Evolutionary conservation across 92 coral and sea anemone species (phyloP).

Genomic region (Zoanthus sociatus): DNA sequence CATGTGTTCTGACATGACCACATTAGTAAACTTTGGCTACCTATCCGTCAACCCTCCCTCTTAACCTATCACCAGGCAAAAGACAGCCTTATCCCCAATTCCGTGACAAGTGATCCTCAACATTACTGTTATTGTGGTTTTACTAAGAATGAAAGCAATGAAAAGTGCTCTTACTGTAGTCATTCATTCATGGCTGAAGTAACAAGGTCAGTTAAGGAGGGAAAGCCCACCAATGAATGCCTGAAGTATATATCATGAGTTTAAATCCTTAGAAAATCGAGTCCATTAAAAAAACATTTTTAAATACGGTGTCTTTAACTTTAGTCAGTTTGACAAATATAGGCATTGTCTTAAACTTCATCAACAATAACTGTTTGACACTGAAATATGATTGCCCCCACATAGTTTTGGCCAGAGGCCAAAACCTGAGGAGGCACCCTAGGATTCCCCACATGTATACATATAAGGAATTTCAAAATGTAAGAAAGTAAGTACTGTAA

Average conservation of each 20-base stretch:
- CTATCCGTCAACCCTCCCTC: slow-evolving; percentile 58
- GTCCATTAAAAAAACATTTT: no score
- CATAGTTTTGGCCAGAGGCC: no score
- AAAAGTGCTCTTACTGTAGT: slow-evolving; percentile 61
- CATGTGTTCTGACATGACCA: slow-evolving; percentile 69
- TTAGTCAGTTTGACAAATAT: no score
- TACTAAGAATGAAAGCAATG: slow-evolving; percentile 38
- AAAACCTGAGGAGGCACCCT: no score
- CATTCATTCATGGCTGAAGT: slow-evolving; percentile 57
- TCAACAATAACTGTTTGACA: no score
- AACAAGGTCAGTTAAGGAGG: slow-evolving; percentile 46
- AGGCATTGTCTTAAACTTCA: no score
- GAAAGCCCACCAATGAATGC: slow-evolving; percentile 43
- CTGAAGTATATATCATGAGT: slow-evolving; percentile 43
- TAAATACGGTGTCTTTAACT: no score
- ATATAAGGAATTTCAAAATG: no score
- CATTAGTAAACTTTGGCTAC: slow-evolving; percentile 68
- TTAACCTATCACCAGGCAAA: slow-evolving; percentile 50
- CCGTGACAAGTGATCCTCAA: slow-evolving; percentile 44
- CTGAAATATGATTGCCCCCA: no score
- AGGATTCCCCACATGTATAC: not conserved
- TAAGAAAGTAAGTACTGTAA: no score
- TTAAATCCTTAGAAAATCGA: no score
- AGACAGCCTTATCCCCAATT: slow-evolving; percentile 61
- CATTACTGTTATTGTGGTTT: slow-evolving; percentile 69